A percentile compares a stretch with the other conserved stretches of the same genome.
Conservation (phyloP, 1,140 invertebrate species). For the Drosophila carrolli region DNA sequence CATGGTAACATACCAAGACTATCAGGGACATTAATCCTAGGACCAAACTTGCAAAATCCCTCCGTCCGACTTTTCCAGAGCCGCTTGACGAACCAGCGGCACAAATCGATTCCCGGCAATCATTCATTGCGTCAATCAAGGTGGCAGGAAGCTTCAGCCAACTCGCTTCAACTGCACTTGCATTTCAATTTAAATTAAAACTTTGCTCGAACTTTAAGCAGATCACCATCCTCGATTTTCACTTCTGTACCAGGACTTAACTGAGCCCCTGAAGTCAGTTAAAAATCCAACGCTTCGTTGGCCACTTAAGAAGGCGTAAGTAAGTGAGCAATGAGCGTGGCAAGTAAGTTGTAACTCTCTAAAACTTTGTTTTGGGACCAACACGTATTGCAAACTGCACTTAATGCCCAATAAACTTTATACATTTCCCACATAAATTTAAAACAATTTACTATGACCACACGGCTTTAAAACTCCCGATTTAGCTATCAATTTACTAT, state of each 20-base stretch:
- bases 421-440: constrained; percentile 43
- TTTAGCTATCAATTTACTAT: constrained; percentile 4
- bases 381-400: constrained; percentile 16
- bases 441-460: constrained; percentile 54
- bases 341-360: constrained; percentile 44
- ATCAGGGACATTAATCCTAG: constrained; percentile 23
- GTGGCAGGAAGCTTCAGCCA: constrained; percentile 31
- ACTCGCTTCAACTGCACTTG: constrained; percentile 50
- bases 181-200: constrained; percentile 79
- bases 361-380: constrained; percentile 30
- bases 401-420: constrained; percentile 54
- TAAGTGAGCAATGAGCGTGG: constrained; percentile 36
- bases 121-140: constrained; percentile 74
- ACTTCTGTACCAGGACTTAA: constrained; percentile 26
- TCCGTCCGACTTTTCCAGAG: background rate
- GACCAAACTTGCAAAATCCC: constrained; percentile 23
- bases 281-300: constrained; percentile 61
- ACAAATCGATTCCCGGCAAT: constrained; percentile 45
- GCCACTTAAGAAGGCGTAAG: constrained; percentile 59
- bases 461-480: constrained; percentile 30
- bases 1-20: constrained; percentile 33
- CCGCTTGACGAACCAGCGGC: constrained; percentile 5
- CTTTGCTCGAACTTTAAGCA: constrained; percentile 66
- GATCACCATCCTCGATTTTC: background rate
- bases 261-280: constrained; percentile 41